Base-by-base conservation (phyloP, 2,113 vertebrate genomes). In the Macheiramphus alcinus region DNA sequence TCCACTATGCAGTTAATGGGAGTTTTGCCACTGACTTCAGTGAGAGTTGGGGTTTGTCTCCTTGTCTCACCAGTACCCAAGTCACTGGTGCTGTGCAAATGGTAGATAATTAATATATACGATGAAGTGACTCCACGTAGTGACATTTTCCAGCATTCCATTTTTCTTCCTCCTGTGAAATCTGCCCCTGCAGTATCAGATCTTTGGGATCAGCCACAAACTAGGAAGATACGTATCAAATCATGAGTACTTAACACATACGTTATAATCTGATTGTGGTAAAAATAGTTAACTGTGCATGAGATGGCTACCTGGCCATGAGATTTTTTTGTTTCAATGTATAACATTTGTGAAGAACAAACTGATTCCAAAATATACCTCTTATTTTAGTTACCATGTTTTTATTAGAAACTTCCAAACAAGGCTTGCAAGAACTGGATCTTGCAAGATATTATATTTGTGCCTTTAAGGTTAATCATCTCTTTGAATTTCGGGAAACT, bases 381-480 rank as follows among this genome's bases (percentile, higher is more conserved):
- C 52, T 66, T 65, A 42, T 59, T 94, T 88, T 65, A 84, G 75
- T 81, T 45, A 38, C 10, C 1, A 0, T 38, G 8, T 43, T 92
- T 90, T 55, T 45, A 90, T 34, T 63, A 53, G 86, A 91, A 47
- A 34, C 23, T 88, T 88, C 45, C 70, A 75, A 73, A 56, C 10
- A 59, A 58, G 38, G 16, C 42, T 95, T 91, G 62, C 52, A 82
- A 80, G 53, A 84, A 38, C 56, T 70, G 66, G 20, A 70, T 94
- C 62, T 87, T 82, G 47, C 47, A 91, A 75, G 45, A 75, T 45
- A 52, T 0, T 83, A 17, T 40, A 17, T 82, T 89, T 79, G 29
- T 93, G 70, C 78, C 83, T 94, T 86, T 91, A 80, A 91, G 43
- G 34, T 89, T 75, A 91, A 91, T 79, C 75, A 84, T 89, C 80